Base-by-base conservation (phyloP, 2,113 vertebrate species). In the Gallinago media region DNA sequence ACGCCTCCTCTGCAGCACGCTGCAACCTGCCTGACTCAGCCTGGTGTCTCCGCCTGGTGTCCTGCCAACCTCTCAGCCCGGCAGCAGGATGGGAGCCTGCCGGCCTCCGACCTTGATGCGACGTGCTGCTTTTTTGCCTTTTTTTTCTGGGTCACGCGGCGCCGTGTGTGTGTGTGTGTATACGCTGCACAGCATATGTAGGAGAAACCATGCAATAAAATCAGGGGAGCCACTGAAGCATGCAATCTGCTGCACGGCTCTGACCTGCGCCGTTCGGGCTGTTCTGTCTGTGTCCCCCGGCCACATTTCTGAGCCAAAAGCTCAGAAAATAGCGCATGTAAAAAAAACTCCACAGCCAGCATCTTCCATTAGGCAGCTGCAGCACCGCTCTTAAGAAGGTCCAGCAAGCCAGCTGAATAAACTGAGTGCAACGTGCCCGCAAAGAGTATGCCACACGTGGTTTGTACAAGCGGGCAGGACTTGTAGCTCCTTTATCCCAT, bases 381-480 rank as follows among this genome's bases (percentile, higher is more conserved):
- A 68, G 26, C 75, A 27, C 46, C 22, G 40, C 76, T 80, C 46
- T 6, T 7, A 56, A 81, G 31, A 55, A 66, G 14, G 50, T 27
- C 46, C 55, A 54, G 34, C 50, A 68, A 73, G 71, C 15, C 21
- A 50, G 38, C 21, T 10, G 14, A 40, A 81, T 20, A 27, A 56
- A 78, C 8, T 2, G 36, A 55, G 54, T 4, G 4, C 62, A 55
- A 15, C 8, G 42, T 34, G 66, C 49, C 46, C 4, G 1, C 34
- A 25, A 25, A 1, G 15, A 3, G 12, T 20, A 9, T 10, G 40
- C 32, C 56, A 59, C 23, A 26, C 1, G 1, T 0, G 1, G 56
- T 59, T 63, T 59, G 75, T 47, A 75, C 38, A 73, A 44, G 18
- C 36, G 62, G 44, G 40, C 44, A 83, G 85, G 46, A 49, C 31